phyloP scores from a whole-genome alignment of 2,888 invertebrate species.

The Leucophora obtusa region DNA sequence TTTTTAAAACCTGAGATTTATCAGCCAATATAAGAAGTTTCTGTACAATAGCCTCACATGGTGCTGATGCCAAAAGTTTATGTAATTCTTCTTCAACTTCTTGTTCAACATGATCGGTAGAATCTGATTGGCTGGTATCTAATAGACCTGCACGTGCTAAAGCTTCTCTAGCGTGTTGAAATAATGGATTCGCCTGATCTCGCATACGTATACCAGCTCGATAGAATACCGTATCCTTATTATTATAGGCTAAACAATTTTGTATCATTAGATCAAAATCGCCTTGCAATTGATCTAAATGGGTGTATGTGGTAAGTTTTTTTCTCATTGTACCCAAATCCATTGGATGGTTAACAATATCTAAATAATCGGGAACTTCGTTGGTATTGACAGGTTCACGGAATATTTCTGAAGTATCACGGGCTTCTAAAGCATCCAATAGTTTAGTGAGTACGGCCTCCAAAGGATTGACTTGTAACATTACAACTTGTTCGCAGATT shows the following conservation, averaged over 20 bases:
- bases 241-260: slow-evolving; percentile 97
- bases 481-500: slow-evolving; percentile 88
- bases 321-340: slow-evolving; percentile 92
- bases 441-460: slow-evolving; percentile 88
- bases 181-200: slow-evolving; percentile 90
- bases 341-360: slow-evolving; percentile 92
- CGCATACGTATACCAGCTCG: slow-evolving; percentile 93
- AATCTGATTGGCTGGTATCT: slow-evolving; percentile 75
- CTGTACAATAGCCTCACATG: slow-evolving; percentile 75
- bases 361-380: slow-evolving; percentile 94
- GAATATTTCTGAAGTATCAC: slow-evolving; percentile 93
- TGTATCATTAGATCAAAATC: slow-evolving; percentile 98
- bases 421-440: slow-evolving; percentile 86
- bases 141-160: slow-evolving; percentile 79
- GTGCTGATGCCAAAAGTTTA: slow-evolving; percentile 74
- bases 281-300: slow-evolving; percentile 87
- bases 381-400: slow-evolving; percentile 93
- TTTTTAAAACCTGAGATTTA: slow-evolving; percentile 82
- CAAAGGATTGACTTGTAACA: slow-evolving; percentile 89
- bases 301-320: slow-evolving; percentile 85
- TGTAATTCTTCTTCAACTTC: slow-evolving; percentile 81
- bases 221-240: slow-evolving; percentile 96
- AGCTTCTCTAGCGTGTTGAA: slow-evolving; percentile 88
- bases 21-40: slow-evolving; percentile 82
- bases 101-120: slow-evolving; percentile 79